Evolutionary conservation across 2,797 vertebrate species (phyloP), one percentile per base, ranked within the genome.

Genomic region (Brachymystax lenok): DNA sequence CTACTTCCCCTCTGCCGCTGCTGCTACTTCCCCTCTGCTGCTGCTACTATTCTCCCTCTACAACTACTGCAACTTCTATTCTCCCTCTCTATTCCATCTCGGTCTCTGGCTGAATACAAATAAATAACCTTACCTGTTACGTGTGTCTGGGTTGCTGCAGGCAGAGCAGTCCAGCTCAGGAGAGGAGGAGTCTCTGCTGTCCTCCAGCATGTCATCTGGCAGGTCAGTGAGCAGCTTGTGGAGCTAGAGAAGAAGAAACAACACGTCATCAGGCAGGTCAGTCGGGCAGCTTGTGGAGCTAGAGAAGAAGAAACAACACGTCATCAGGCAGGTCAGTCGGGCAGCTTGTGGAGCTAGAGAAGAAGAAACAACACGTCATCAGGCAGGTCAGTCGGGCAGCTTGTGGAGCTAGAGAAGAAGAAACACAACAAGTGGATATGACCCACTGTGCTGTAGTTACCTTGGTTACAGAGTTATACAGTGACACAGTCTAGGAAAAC

Each of bases 171-270:
- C 94, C 54, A 89, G 85, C 61, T 96, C 96, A 0, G 94, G 93
- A 46, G 94, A 95, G 82, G 96, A 96, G 80, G 92, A 92, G 74
- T 99, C 96, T 74, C 91, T 90, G 85, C 96, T 98, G 85, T 98
- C 97, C 67, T 99, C 98, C 80, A 99, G 93, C 97, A 99, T 97
- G 85, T 99, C 97, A 92, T 98, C 97, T 0, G 97, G 97, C 87
- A 99, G 94, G 89, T 97, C 96, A 14, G 96, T 98, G 90, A 99
- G 88, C 27, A 99, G 89, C 19, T 97, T 96, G 77, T 98, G 97
- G 79, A 99, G 90, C 98, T 99, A 91, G 71, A 61, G 71, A 79
- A 86, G 24, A 89, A 83, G 85, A 1, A 81, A 75, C 81, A 84
- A 7, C 35, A 40, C 2, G 35, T 40, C 35, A 40, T 40, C 35